Evolutionary conservation across 1,140 invertebrate species (phyloP).

Genomic region (Hydropsyche tenuis): DNA sequence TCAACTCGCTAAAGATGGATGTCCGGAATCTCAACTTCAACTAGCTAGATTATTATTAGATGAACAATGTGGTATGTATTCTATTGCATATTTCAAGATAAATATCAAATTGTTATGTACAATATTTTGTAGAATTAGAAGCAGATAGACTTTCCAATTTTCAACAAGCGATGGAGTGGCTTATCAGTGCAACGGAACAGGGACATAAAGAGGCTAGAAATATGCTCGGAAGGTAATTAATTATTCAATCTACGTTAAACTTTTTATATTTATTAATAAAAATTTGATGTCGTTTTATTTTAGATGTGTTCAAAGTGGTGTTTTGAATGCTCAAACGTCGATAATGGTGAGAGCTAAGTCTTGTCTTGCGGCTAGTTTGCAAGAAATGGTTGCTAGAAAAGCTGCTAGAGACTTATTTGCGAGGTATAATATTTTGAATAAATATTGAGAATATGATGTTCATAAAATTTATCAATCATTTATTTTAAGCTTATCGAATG

Average conservation of each 20-base stretch:
- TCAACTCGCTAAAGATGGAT: slow-evolving; percentile 80
- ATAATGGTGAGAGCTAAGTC: slow-evolving; percentile 76
- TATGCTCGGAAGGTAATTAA: slow-evolving; percentile 71
- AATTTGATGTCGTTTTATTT: slow-evolving; percentile 2
- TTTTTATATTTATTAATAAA: slow-evolving; percentile 16
- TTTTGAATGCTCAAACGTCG: slow-evolving; percentile 81
- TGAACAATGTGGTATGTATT: slow-evolving; percentile 69
- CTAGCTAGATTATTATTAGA: slow-evolving; percentile 77
- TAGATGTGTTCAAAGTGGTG: slow-evolving; percentile 75
- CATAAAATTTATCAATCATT: neutral
- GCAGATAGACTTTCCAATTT: slow-evolving; percentile 63
- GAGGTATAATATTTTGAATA: slow-evolving; percentile 61
- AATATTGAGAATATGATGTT: slow-evolving; percentile 12
- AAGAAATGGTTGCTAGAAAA: slow-evolving; percentile 84
- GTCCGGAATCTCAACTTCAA: slow-evolving; percentile 80
- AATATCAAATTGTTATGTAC: neutral
- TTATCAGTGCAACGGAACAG: slow-evolving; percentile 88
- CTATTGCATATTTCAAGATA: too few relatives aligned
- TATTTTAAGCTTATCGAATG: slow-evolving; percentile 77
- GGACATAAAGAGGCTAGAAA: slow-evolving; percentile 86
- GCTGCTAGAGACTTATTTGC: slow-evolving; percentile 85
- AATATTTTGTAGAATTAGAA: slow-evolving; percentile 56
- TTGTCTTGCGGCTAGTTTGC: slow-evolving; percentile 80
- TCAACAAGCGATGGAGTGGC: slow-evolving; percentile 81
- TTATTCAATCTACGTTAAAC: neutral